phyloP scores from a whole-genome alignment of 2,113 vertebrate genomes.

The Ochotona princeps region DNA sequence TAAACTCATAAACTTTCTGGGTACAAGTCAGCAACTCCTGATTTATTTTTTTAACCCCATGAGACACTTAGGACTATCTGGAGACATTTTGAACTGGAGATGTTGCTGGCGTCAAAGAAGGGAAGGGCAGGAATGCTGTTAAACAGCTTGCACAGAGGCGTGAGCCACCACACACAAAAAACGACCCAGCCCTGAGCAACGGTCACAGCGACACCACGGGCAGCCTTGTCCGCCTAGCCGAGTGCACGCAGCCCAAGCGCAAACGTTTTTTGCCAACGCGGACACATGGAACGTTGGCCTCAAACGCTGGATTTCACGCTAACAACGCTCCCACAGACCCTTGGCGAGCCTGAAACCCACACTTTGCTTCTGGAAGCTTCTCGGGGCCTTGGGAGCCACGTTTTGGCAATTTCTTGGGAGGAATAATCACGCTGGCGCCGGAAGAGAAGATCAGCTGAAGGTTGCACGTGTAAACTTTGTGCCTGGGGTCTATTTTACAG shows the following conservation, averaged over 20 bases:
- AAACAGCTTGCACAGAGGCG: background rate
- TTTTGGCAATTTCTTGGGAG: no score
- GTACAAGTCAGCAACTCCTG: background rate
- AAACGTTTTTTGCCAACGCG: conserved; percentile 29
- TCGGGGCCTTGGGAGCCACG: no score
- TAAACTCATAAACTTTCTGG: background rate
- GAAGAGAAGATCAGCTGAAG: conserved; percentile 55
- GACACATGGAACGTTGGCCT: conserved; percentile 53
- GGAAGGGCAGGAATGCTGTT: background rate
- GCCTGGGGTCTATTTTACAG: conserved; percentile 44
- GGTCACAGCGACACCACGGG: background rate
- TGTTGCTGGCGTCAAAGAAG: background rate
- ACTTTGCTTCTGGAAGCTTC: conserved; percentile 48
- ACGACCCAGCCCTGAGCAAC: background rate
- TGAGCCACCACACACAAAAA: background rate
- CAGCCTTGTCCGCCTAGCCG: background rate
- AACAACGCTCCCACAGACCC: conserved; percentile 1
- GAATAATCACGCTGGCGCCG: background rate
- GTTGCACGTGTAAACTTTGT: background rate
- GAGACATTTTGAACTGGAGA: background rate
- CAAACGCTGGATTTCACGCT: conserved; percentile 44
- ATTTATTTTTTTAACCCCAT: background rate
- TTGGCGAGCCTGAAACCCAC: conserved; percentile 33
- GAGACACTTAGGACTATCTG: background rate
- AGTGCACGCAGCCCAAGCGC: background rate